These are phyloP conservation scores for Cryptocheilus praepositus DNA, from an alignment of 2,888 invertebrate species.

Conservation along the genomic window DNA sequence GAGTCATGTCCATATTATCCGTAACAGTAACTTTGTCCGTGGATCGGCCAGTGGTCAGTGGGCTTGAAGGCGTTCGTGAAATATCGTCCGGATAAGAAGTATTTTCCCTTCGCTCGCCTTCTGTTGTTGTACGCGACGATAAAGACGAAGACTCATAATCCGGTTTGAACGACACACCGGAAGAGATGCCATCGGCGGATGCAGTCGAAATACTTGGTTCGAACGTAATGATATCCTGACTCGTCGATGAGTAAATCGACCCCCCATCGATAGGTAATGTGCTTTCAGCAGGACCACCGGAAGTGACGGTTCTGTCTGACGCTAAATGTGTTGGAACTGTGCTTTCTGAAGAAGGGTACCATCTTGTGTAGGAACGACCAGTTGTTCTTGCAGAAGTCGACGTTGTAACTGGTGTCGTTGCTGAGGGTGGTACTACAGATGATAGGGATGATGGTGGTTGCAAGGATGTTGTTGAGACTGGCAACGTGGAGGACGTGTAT, in stretches of 20 bases:
- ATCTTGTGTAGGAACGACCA: slow-evolving; percentile 1
- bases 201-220: neutral
- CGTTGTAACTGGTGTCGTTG: neutral
- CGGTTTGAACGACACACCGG: neutral
- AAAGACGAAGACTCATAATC: neutral
- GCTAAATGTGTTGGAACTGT: slow-evolving; percentile 17
- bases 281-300: neutral
- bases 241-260: slow-evolving; percentile 1
- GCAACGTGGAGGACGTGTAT: no score
- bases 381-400: neutral
- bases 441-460: no score
- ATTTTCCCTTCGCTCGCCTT: no score
- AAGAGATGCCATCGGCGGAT: neutral
- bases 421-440: no score
- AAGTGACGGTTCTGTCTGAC: slow-evolving; percentile 13
- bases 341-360: slow-evolving; percentile 10
- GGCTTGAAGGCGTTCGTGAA: no score
- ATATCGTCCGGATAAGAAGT: no score
- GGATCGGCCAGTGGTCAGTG: no score
- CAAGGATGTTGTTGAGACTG: no score
- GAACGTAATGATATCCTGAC: neutral
- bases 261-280: neutral
- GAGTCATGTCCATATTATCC: no score
- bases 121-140: no score
- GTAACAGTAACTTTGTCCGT: no score